Base-by-base conservation (phyloP, 2,888 invertebrate species). In the Nomada hirtipes region DNA sequence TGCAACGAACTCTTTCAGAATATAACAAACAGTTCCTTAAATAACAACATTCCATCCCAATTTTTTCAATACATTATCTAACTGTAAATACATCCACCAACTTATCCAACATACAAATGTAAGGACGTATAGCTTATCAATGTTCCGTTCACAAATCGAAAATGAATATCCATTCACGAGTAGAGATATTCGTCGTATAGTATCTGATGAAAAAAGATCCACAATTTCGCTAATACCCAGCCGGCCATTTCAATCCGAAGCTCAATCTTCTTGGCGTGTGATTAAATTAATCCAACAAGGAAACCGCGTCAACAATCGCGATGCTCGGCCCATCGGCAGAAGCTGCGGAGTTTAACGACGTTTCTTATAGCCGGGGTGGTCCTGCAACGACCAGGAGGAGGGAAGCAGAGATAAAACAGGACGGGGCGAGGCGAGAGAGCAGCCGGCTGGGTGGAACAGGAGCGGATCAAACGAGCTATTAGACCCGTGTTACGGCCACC, bases 391-490 rank as follows among this genome's bases (percentile, higher is more conserved):
- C 47, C 74, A 26, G 55, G 60, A 15, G 44, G 59, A 59, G 55
- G 50, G 20, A 61, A 67, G 68, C 63, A 73, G 75, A 77, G 79
- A 79, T 86, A 74, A 71, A 71, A 76, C 23, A 74, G 76, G 83
- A 77, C 76, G 44, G 76, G 59, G 82, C 67, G 70, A 78, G 61
- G 82, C 67, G 75, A 83, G 83, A 60, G 68, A 71, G 42, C 61
- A 69, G 74, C 69, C 65, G 71, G 73, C 68, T 69, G 74, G 69
- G 74, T 85, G 83, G 64, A 85, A 78, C 83, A 88, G 77, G 77
- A 84, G 74, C 83, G 90, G 90, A 90, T 91, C 91, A 91, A 91
- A 90, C 91, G 91, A 91, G 89, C 91, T 89, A 91, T 91, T 91
- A 91, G 90, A 90, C 81, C 84, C 89, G 88, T 87, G 90, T 91